Evolutionary conservation across 1,140 invertebrate species (phyloP).

Genomic region (Drosophila cardini): DNA sequence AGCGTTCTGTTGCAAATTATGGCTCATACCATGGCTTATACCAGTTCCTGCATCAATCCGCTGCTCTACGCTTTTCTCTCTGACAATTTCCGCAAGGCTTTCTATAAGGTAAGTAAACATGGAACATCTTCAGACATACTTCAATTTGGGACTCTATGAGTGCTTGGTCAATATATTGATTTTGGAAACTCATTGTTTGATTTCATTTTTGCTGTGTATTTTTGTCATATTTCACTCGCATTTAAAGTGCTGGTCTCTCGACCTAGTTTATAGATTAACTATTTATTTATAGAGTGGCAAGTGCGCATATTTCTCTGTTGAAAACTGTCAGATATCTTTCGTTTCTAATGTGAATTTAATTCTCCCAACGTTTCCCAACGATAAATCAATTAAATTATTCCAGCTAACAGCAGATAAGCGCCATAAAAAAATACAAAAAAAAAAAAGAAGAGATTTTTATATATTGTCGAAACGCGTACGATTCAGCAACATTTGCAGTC

Average conservation of each 20-base stretch:
- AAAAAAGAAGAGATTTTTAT: no score
- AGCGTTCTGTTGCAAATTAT: conserved; percentile 91
- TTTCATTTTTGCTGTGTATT: conserved; percentile 25
- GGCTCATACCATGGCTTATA: conserved; percentile 95
- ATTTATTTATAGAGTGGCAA: conserved; percentile 51
- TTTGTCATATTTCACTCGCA: conserved; percentile 42
- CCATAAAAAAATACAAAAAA: conserved; percentile 14
- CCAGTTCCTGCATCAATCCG: conserved; percentile 97
- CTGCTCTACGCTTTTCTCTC: conserved; percentile 89
- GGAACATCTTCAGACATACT: neutral
- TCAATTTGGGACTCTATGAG: conserved; percentile 38
- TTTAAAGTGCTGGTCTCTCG: conserved; percentile 27
- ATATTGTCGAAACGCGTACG: conserved; percentile 43
- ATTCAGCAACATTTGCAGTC: conserved; percentile 47
- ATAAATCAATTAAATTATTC: conserved; percentile 74
- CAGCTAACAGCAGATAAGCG: conserved; percentile 26
- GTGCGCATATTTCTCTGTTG: neutral
- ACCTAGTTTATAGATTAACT: conserved; percentile 34
- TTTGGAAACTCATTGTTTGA: conserved; percentile 55
- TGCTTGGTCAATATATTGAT: conserved; percentile 61
- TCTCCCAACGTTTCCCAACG: conserved; percentile 51
- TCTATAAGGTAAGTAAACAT: conserved; percentile 77
- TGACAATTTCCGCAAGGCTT: conserved; percentile 84
- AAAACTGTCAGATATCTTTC: conserved; percentile 26
- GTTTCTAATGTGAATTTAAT: conserved; percentile 65